Evolutionary conservation across 2,888 invertebrate genomes (phyloP).

Genomic region (Callyntrura guangdongensis): DNA sequence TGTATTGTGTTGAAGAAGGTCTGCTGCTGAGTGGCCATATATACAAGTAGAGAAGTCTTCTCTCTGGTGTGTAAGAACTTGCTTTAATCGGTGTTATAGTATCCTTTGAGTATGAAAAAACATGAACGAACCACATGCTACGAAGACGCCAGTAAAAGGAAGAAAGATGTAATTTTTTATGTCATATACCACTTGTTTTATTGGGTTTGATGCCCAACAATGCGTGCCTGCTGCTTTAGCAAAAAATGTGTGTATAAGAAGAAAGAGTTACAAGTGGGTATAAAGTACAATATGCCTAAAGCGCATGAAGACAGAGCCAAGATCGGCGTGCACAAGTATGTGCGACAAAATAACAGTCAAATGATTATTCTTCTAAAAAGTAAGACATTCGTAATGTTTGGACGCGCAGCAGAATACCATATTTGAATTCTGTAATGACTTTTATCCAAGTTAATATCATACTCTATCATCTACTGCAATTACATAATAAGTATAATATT

Average conservation of each 20-base stretch:
- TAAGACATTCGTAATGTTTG: slow-evolving; percentile 34
- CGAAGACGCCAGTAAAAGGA: slow-evolving; percentile 56
- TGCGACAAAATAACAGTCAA: slow-evolving; percentile 45
- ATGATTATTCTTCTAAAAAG: slow-evolving; percentile 48
- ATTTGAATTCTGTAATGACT: slow-evolving; percentile 69
- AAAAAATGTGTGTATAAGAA: background rate
- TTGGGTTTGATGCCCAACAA: slow-evolving; percentile 13
- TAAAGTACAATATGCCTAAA: background rate
- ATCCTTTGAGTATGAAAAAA: background rate
- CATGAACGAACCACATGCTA: slow-evolving; percentile 46
- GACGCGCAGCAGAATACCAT: slow-evolving; percentile 49
- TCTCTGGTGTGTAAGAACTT: background rate
- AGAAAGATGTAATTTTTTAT: slow-evolving; percentile 60
- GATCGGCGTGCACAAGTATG: background rate
- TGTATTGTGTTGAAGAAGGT: slow-evolving; percentile 3
- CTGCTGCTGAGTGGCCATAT: background rate
- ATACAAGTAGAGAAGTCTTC: too few relatives aligned
- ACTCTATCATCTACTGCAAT: slow-evolving; percentile 28
- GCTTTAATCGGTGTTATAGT: background rate
- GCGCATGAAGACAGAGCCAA: background rate
- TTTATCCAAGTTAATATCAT: slow-evolving; percentile 67
- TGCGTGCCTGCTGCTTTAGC: background rate
- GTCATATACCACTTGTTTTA: slow-evolving; percentile 41
- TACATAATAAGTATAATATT: slow-evolving; percentile 52
- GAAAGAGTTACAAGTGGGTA: slow-evolving; percentile 25